Conservation (phyloP, 2,888 invertebrate genomes). For the Nymphalis polychloros region DNA sequence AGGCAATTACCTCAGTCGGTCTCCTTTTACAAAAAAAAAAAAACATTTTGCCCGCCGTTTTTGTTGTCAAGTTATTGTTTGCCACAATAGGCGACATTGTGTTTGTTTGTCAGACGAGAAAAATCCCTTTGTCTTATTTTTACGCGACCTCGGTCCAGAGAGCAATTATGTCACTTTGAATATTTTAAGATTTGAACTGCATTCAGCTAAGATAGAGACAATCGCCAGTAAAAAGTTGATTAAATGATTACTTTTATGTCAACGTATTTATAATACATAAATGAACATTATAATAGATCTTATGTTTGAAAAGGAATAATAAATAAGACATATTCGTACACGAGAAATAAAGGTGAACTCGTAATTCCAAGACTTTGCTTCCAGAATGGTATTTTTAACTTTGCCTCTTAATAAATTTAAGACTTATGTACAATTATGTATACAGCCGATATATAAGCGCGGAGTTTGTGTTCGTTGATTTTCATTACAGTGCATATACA, state of each 20-base stretch:
- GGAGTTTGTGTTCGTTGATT: too few species aligned
- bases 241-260: neutral
- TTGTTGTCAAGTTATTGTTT: constrained; percentile 31
- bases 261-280: too few species aligned
- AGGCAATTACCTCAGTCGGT: constrained; percentile 12
- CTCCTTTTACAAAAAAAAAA: constrained; percentile 8
- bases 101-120: constrained; percentile 32
- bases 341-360: too few species aligned
- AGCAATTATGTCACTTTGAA: constrained; percentile 34
- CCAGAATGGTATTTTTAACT: too few species aligned
- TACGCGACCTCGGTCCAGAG: constrained; percentile 33
- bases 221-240: neutral
- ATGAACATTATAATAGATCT: too few species aligned
- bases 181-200: constrained; percentile 26
- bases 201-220: neutral
- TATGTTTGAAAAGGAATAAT: too few species aligned
- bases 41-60: constrained; percentile 21
- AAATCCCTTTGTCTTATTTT: constrained; percentile 36
- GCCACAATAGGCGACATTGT: constrained; percentile 34
- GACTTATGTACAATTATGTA: too few species aligned
- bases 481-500: too few species aligned
- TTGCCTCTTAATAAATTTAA: too few species aligned
- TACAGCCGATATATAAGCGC: too few species aligned
- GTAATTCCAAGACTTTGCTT: too few species aligned
- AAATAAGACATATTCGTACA: too few species aligned